These are phyloP conservation scores for Tipula vernalis DNA, from an alignment of 2,888 invertebrate genomes.

Conservation along the genomic window DNA sequence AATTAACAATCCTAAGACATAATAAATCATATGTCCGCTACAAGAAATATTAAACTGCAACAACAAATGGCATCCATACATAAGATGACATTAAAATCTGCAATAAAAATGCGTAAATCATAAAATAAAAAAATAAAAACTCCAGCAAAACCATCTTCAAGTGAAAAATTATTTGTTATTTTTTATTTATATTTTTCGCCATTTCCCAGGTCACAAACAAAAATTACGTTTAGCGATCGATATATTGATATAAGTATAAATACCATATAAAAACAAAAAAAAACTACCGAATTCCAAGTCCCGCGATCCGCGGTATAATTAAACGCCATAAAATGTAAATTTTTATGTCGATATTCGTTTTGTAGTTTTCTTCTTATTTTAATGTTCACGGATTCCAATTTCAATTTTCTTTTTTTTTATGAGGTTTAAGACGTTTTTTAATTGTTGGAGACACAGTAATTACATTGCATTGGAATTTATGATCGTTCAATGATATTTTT, in stretches of 20 bases:
- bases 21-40: neutral
- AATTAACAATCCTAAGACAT: neutral
- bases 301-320: neutral
- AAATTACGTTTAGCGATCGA: neutral
- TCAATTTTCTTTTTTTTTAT: neutral
- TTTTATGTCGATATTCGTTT: neutral
- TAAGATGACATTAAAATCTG: neutral
- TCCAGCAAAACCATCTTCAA: neutral
- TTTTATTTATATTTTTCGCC: neutral
- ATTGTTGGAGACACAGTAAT: slow-evolving; percentile 4
- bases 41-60: neutral
- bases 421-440: neutral
- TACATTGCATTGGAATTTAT: neutral
- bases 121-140: neutral
- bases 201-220: neutral
- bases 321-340: neutral
- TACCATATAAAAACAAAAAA: neutral
- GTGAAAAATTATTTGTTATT: neutral
- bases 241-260: neutral
- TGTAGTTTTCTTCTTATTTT: neutral
- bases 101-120: slow-evolving; percentile 4
- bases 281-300: neutral
- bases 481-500: neutral
- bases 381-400: neutral
- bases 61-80: neutral